These are phyloP conservation scores for Epinephelus awoara DNA, from an alignment of 2,797 vertebrate genomes.

Conservation along the genomic window DNA sequence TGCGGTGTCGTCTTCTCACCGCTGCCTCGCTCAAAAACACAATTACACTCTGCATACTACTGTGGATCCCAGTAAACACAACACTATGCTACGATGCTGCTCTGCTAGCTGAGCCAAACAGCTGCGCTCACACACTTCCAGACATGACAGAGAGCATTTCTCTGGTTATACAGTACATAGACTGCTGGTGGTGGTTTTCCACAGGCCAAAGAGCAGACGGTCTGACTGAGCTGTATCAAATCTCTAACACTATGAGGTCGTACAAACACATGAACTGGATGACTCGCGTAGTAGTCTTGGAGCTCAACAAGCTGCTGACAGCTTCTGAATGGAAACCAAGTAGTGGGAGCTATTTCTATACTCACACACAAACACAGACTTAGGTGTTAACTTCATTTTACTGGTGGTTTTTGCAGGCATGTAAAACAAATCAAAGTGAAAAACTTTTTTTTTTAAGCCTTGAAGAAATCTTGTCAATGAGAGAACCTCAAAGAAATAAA, in stretches of 20 bases:
- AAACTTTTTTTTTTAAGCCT: not conserved
- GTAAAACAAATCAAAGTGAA: not conserved
- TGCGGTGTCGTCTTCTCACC: not conserved
- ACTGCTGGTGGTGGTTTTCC: conserved; percentile 32
- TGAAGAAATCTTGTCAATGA: not conserved
- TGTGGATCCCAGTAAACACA: conserved; percentile 48
- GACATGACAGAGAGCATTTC: conserved; percentile 14
- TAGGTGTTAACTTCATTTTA: conserved; percentile 22
- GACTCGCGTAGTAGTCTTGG: not conserved
- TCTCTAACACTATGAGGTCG: conserved; percentile 20
- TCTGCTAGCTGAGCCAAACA: conserved; percentile 35
- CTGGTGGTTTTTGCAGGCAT: not conserved
- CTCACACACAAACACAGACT: not conserved
- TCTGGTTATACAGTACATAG: conserved; percentile 24
- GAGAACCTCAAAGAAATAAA: not conserved
- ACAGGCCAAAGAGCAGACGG: conserved; percentile 32
- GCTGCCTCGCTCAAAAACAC: conserved; percentile 29
- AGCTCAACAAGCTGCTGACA: conserved; percentile 23
- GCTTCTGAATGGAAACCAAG: conserved; percentile 11
- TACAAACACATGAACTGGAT: conserved; percentile 23
- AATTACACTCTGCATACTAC: conserved; percentile 32
- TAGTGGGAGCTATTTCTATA: conserved; percentile 23
- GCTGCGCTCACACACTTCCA: conserved; percentile 21
- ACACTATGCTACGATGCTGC: conserved; percentile 27
- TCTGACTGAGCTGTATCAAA: conserved; percentile 49